Evolutionary conservation across 2,113 vertebrate species (phyloP), one percentile per base, ranked within the genome.

Genomic region (Engystomops pustulosus): DNA sequence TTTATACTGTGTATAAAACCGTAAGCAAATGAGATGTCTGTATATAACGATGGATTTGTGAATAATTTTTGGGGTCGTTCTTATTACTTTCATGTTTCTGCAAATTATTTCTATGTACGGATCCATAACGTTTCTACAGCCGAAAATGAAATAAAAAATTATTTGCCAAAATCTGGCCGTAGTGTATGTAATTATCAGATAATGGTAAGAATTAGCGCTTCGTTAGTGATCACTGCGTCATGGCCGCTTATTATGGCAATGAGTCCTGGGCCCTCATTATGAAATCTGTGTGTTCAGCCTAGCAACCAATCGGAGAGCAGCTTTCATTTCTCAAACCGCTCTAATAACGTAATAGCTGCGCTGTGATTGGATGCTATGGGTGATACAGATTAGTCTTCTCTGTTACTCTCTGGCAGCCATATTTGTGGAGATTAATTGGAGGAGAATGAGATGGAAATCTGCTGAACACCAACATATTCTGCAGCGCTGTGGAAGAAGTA

Each of bases 1-100:
- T 92, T 90, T 92, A 90, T 93, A 91, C 90, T 91, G 83, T 94
- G 90, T 94, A 93, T 94, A 94, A 92, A 93, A 89, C 85, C 85
- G 85, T 91, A 91, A 88, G 85, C 90, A 88, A 94, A 94, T 93
- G 93, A 79, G 36, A 60, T 62, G 27, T 94, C 88, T 89, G 88
- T 94, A 92, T 87, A 90, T 91, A 91, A 89, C 41, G 87, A 76
- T 74, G 86, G 86, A 14, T 87, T 85, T 80, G 83, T 88, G 89
- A 69, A 44, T 85, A 84, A 41, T 74, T 72, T 83, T 77, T 81
- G 60, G 74, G 65, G 45, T 38, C 25, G 55, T 18, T 80, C 68
- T 44, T 80, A 78, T 45, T 23, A 17, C 0, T 32, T 65, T 78
- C 81, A 81, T 71, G 68, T 71, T 44, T 71, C 75, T 69, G 32